Evolutionary conservation across 2,888 invertebrate genomes (phyloP).

Genomic region (Rhopalosiphum nymphaeae): DNA sequence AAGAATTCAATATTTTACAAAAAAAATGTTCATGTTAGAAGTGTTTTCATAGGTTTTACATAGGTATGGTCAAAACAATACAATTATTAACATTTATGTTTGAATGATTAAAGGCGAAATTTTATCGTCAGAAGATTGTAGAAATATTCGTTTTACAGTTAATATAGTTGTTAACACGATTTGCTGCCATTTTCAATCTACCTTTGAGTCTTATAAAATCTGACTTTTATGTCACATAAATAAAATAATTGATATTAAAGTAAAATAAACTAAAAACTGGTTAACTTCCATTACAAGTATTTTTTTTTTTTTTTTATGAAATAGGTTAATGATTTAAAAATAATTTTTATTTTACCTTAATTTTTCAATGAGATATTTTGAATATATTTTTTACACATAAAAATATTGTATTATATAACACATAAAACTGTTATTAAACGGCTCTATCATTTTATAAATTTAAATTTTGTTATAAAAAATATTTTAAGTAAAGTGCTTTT

Average conservation of each 20-base stretch:
- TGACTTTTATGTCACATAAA: not conserved
- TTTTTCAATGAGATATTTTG: not conserved
- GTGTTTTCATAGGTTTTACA: not conserved
- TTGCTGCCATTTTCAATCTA: not conserved
- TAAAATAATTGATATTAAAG: not conserved
- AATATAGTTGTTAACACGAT: not conserved
- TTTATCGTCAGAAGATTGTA: not conserved
- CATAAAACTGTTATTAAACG: not conserved
- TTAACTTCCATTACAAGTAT: not conserved
- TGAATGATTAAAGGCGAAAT: not conserved
- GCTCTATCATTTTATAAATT: not conserved
- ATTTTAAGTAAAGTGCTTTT: not conserved
- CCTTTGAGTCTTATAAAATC: not conserved
- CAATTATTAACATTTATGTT: not conserved
- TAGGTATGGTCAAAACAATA: not conserved
- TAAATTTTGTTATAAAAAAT: not conserved
- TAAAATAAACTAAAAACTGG: not conserved
- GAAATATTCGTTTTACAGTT: not conserved
- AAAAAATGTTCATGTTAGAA: not conserved
- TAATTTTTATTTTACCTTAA: not conserved
- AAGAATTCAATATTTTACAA: not conserved
- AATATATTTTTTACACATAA: not conserved
- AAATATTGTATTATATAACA: not conserved
- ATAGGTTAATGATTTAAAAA: not conserved
- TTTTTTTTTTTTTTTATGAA: not conserved